phyloP scores from a whole-genome alignment of 1,140 invertebrate species.

The Drosophila auraria region DNA sequence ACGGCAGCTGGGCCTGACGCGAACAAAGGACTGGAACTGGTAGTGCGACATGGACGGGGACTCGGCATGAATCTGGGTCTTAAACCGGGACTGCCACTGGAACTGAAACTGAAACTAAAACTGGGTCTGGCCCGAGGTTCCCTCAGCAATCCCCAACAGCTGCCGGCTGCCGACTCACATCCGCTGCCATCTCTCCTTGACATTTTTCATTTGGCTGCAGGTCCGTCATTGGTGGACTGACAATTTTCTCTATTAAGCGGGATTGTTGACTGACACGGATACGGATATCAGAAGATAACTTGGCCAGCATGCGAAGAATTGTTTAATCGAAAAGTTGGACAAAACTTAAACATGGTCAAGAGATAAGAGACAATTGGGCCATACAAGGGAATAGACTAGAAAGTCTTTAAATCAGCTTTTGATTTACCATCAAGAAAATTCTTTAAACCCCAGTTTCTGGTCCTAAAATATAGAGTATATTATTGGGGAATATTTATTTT shows the following conservation, averaged over 20 bases:
- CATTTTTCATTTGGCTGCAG: constrained; percentile 37
- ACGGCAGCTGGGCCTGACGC: constrained; percentile 22
- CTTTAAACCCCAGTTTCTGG: no score
- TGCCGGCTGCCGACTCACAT: constrained; percentile 19
- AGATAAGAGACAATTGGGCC: background rate
- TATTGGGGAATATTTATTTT: background rate
- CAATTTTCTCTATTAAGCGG: constrained; percentile 6
- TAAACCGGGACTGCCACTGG: constrained; percentile 1
- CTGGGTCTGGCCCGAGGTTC: constrained; percentile 5
- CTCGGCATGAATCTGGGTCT: background rate
- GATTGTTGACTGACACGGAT: constrained; percentile 6
- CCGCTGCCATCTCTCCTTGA: constrained; percentile 23
- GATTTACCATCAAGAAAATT: background rate
- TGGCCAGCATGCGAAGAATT: background rate
- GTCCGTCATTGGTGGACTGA: constrained; percentile 13
- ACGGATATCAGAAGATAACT: constrained; percentile 14
- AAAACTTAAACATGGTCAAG: background rate
- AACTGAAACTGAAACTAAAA: constrained; percentile 15
- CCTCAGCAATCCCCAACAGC: background rate
- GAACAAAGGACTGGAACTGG: constrained; percentile 13
- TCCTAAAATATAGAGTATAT: background rate
- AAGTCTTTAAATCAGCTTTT: background rate
- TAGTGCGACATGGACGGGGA: background rate
- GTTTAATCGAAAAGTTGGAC: constrained; percentile 7
- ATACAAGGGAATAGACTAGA: background rate